These are phyloP conservation scores for Orbicella faveolata DNA, from an alignment of 64 coral and sea anemone genomes.

Conservation along the genomic window DNA sequence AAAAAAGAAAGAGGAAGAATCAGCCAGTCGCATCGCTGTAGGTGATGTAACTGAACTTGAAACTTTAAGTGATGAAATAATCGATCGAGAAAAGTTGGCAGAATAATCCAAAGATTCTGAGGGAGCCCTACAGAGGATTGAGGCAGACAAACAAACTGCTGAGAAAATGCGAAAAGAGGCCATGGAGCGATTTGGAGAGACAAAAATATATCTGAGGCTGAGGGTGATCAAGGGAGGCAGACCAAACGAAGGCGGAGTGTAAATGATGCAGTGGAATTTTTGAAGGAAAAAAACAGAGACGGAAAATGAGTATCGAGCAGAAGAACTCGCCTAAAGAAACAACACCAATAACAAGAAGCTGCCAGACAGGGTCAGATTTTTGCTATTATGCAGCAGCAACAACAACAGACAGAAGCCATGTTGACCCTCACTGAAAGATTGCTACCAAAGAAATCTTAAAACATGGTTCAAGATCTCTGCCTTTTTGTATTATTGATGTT, in stretches of 20 bases:
- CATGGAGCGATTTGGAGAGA: conserved; percentile 49
- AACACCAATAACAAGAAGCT: conserved; percentile 32
- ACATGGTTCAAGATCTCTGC: conserved; percentile 25
- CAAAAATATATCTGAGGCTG: not conserved
- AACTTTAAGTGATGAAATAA: conserved; percentile 19
- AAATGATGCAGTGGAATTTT: no score
- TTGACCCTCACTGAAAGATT: conserved; percentile 19
- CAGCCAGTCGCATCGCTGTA: conserved; percentile 8
- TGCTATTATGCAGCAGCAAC: conserved; percentile 23
- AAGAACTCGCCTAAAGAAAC: conserved; percentile 11
- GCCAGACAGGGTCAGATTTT: conserved; percentile 22
- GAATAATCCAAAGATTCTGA: conserved; percentile 24
- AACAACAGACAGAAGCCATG: conserved; percentile 17
- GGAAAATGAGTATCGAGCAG: conserved; percentile 10
- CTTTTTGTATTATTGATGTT: conserved; percentile 19
- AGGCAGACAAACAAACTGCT: conserved; percentile 26
- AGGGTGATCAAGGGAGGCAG: conserved; percentile 9
- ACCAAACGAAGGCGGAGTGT: not conserved
- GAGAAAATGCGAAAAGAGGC: conserved; percentile 34
- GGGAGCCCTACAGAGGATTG: conserved; percentile 19
- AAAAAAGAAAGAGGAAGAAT: conserved; percentile 22
- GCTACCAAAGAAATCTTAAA: not conserved
- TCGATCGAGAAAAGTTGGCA: conserved; percentile 7
- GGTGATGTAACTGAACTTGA: conserved; percentile 16
- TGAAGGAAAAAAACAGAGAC: not conserved